Percentiles rank a stretch among this genome's conserved stretches.
Conservation (phyloP, 1,140 invertebrate genomes). For the Bradysia coprophila region DNA sequence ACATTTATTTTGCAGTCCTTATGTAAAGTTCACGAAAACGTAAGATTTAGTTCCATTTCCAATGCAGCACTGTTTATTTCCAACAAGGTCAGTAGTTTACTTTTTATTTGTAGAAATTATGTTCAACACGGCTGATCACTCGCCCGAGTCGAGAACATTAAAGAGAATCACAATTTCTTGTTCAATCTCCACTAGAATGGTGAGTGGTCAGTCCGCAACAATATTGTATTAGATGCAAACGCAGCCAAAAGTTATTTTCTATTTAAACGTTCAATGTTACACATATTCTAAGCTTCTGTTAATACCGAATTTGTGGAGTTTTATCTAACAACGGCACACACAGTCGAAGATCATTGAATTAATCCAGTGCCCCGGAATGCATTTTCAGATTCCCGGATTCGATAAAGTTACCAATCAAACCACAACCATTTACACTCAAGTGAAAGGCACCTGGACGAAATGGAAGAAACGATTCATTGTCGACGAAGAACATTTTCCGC, state of each 20-base stretch:
- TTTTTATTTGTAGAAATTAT: not conserved
- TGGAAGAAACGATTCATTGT: conserved; percentile 40
- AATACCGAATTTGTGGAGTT: too few relatives aligned
- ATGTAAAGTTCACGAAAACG: conserved; percentile 28
- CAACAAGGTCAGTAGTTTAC: conserved; percentile 12
- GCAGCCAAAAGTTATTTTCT: not conserved
- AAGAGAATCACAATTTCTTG: not conserved
- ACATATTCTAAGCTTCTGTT: too few relatives aligned
- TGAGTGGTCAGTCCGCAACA: not conserved
- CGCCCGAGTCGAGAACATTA: not conserved
- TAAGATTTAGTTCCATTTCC: conserved; percentile 25
- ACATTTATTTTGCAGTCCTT: conserved; percentile 19
- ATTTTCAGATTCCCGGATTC: conserved; percentile 41
- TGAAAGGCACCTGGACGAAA: conserved; percentile 35
- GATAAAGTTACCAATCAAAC: conserved; percentile 35
- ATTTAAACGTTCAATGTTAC: too few relatives aligned
- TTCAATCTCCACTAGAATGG: not conserved
- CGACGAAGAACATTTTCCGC: conserved; percentile 45
- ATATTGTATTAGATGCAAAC: not conserved
- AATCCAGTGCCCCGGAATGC: too few relatives aligned
- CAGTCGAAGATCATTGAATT: too few relatives aligned
- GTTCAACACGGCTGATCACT: not conserved
- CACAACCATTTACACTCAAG: conserved; percentile 36
- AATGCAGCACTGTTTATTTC: conserved; percentile 29
- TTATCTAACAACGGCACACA: too few relatives aligned